Evolutionary conservation across 1,140 invertebrate genomes (phyloP).

Genomic region (Coenobita brevimanus): DNA sequence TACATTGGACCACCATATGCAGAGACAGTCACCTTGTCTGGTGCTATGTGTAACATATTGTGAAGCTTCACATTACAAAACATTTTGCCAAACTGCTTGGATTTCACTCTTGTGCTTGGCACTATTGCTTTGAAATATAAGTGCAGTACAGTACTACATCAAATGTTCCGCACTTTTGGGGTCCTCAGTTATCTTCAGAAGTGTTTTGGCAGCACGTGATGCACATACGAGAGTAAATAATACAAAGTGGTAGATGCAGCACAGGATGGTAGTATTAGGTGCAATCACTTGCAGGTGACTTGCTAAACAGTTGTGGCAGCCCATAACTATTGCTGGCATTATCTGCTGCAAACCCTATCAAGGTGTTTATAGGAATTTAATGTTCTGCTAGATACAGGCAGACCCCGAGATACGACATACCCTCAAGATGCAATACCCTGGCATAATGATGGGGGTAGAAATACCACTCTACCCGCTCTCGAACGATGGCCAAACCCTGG

Average conservation of each 20-base stretch:
- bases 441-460: no score
- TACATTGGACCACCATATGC: neutral
- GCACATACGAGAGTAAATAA: neutral
- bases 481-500: no score
- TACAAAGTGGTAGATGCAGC: neutral
- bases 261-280: neutral
- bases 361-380: neutral
- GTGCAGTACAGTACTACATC: no score
- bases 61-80: slow-evolving; percentile 19
- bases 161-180: slow-evolving; percentile 6
- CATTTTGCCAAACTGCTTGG: neutral
- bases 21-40: slow-evolving; percentile 26
- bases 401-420: no score
- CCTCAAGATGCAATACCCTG: no score
- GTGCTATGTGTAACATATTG: neutral
- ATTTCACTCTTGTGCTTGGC: slow-evolving; percentile 5
- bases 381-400: neutral
- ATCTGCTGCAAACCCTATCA: slow-evolving; percentile 18
- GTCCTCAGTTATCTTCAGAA: neutral
- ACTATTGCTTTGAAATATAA: neutral
- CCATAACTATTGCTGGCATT: slow-evolving; percentile 20
- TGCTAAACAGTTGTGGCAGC: neutral
- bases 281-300: neutral
- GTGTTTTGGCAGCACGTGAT: neutral
- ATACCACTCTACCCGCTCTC: no score